Conservation (phyloP, 35 echinoderm and acorn worm genomes). For the Hemicentrotus pulcherrimus region DNA sequence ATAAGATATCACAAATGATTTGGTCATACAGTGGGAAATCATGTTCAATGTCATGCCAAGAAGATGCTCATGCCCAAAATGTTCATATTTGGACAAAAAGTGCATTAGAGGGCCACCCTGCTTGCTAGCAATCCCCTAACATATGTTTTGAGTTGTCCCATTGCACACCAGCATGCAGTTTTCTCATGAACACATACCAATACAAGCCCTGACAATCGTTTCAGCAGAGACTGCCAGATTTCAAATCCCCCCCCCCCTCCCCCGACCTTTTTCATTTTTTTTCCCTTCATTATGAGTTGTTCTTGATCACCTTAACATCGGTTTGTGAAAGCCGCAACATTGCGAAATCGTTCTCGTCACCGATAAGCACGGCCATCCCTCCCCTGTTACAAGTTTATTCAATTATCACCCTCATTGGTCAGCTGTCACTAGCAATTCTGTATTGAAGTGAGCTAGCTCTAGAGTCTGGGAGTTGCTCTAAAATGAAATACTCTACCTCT, state of each 20-base stretch:
- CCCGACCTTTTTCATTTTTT: neutral
- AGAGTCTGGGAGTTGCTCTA: neutral
- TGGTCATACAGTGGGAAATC: neutral
- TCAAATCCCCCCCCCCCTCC: neutral
- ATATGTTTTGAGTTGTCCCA: neutral
- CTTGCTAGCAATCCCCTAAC: neutral
- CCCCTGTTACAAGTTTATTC: constrained; percentile 9
- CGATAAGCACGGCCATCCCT: neutral
- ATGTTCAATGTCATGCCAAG: neutral
- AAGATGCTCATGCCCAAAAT: neutral
- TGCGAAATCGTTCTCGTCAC: neutral
- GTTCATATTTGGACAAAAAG: constrained; percentile 3
- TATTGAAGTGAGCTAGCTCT: neutral
- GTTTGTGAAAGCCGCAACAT: neutral
- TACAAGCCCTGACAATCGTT: neutral
- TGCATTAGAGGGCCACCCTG: neutral
- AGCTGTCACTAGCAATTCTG: neutral
- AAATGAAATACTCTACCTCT: neutral
- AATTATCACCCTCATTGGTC: neutral
- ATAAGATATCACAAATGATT: neutral
- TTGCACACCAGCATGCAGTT: neutral
- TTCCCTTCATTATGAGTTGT: neutral
- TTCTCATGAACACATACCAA: neutral
- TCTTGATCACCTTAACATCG: neutral
- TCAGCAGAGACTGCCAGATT: neutral